Percentiles rank a stretch among this genome's conserved stretches.
phyloP scores from a whole-genome alignment of 2,113 vertebrate genomes.

The Limnothrissa miodon region DNA sequence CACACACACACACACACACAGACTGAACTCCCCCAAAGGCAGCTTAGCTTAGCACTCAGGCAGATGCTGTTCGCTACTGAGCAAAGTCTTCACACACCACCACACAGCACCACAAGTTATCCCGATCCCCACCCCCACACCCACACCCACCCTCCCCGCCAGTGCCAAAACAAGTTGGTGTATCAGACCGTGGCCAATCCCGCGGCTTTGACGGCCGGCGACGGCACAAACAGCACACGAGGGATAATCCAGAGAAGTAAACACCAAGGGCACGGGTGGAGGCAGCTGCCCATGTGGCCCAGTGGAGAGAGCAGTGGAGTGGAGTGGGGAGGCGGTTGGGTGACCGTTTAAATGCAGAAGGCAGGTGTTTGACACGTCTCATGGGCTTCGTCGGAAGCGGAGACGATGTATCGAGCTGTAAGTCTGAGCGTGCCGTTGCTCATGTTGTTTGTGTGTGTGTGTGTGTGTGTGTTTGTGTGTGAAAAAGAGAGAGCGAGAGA shows the following conservation, averaged over 20 bases:
- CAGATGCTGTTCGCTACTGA: neutral
- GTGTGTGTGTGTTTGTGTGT: neutral
- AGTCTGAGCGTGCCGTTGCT: neutral
- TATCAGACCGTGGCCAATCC: neutral
- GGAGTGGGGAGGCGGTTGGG: neutral
- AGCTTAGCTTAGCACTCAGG: neutral
- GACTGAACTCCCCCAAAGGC: neutral
- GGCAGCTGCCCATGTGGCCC: neutral
- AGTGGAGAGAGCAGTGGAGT: neutral
- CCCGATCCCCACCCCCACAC: too few relatives aligned
- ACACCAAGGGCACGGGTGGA: too few relatives aligned
- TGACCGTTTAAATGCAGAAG: neutral
- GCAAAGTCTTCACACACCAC: neutral
- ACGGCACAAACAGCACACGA: neutral
- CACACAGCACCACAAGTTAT: neutral
- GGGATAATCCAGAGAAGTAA: neutral
- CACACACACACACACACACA: neutral
- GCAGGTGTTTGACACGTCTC: neutral
- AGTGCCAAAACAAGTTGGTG: neutral
- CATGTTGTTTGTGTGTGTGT: neutral
- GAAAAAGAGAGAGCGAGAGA: too few relatives aligned
- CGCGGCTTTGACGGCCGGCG: neutral
- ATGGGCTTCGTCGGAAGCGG: neutral
- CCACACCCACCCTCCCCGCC: too few relatives aligned
- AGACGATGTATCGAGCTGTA: neutral